phyloP scores from a whole-genome alignment of 2,797 vertebrate genomes.

The Tragelaphus eurycerus region DNA sequence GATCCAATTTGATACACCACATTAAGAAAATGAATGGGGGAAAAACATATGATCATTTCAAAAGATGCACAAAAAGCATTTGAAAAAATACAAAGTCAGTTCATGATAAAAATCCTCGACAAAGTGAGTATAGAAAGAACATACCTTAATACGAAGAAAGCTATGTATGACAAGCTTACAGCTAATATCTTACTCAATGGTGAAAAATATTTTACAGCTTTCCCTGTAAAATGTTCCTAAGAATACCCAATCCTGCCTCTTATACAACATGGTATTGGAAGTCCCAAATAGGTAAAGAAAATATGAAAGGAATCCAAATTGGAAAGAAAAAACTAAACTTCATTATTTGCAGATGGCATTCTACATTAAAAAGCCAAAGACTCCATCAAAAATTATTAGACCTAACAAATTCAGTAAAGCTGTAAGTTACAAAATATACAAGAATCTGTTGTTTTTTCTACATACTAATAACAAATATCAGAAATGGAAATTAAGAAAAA shows the following conservation, averaged over 20 bases:
- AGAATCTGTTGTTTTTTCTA: not conserved
- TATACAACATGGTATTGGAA: not conserved
- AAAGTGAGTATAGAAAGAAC: not conserved
- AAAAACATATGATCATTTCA: not conserved
- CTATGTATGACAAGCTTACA: not conserved
- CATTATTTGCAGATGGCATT: not conserved
- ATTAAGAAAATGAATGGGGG: not conserved
- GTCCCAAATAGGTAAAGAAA: not conserved
- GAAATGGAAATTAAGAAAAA: not conserved
- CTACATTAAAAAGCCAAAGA: not conserved
- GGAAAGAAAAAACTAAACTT: not conserved
- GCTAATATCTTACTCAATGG: not conserved
- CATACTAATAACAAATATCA: not conserved
- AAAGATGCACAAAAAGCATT: not conserved
- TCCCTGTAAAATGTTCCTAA: not conserved
- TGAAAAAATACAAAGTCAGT: not conserved
- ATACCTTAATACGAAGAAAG: not conserved
- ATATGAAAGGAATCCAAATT: not conserved
- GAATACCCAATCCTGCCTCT: not conserved
- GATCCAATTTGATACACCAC: not conserved
- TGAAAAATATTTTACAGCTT: not conserved
- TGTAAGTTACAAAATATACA: not conserved
- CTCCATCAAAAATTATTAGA: not conserved
- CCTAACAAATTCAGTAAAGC: not conserved
- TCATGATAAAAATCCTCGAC: not conserved